A percentile compares a stretch with the other conserved stretches of the same genome.
Conservation (phyloP, 2,113 vertebrate genomes). For the Hemichromis elongatus region DNA sequence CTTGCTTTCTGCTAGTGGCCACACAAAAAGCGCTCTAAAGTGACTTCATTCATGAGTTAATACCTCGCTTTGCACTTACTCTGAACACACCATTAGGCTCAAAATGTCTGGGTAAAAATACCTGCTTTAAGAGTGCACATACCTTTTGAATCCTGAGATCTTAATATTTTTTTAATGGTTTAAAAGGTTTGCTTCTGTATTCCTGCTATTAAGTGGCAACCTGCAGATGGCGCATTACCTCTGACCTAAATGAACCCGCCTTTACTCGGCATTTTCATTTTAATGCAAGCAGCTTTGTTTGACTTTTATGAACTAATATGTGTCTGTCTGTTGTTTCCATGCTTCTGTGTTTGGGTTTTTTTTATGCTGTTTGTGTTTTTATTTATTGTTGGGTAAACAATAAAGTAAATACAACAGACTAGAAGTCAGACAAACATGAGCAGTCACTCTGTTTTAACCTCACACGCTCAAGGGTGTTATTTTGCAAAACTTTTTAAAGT, state of each 20-base stretch:
- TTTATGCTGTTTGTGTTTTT: not conserved
- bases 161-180: not conserved
- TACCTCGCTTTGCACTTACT: not conserved
- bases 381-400: not conserved
- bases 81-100: not conserved
- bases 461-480: not conserved
- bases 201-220: not conserved
- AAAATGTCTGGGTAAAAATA: not conserved
- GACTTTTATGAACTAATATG: not conserved
- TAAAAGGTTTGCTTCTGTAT: not conserved
- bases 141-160: not conserved
- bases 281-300: not conserved
- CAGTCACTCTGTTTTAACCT: not conserved
- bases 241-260: not conserved
- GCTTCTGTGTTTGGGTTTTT: not conserved
- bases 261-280: not conserved
- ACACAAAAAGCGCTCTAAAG: fast-evolving
- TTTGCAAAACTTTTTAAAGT: not conserved
- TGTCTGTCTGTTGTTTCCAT: not conserved
- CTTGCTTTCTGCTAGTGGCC: not conserved
- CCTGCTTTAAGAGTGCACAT: not conserved
- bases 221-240: not conserved
- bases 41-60: not conserved
- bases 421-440: not conserved
- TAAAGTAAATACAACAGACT: not conserved